Evolutionary conservation across 2,888 invertebrate species (phyloP).

Genomic region (Eumerus sabulonum): DNA sequence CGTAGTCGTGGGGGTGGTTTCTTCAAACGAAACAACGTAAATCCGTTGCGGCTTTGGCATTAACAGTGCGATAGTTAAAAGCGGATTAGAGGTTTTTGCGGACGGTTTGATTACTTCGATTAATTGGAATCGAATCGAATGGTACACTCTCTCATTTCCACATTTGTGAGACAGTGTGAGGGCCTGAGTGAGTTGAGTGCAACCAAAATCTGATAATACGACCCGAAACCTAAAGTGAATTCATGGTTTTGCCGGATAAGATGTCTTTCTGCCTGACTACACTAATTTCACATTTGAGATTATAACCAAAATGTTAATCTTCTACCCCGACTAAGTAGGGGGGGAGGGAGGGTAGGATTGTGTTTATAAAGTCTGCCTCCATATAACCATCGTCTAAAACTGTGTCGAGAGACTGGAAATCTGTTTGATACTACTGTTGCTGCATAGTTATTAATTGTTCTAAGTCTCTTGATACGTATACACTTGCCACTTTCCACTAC

Average conservation of each 20-base stretch:
- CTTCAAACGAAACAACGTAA: constrained; percentile 9
- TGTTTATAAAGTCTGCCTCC: constrained; percentile 1
- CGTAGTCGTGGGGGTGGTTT: background rate
- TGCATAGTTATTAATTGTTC: constrained; percentile 62
- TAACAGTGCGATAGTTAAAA: constrained; percentile 35
- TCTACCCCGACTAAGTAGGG: constrained; percentile 3
- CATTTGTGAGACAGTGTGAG: no score
- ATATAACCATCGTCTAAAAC: background rate
- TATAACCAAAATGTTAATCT: constrained; percentile 61
- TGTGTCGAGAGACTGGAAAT: background rate
- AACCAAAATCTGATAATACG: no score
- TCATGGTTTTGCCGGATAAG: no score
- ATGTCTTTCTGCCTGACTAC: no score
- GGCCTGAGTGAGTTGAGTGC: no score
- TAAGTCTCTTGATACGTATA: constrained; percentile 46
- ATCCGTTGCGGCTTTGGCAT: constrained; percentile 26
- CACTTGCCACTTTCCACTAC: constrained; percentile 18
- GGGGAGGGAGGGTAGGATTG: no score
- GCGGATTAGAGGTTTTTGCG: constrained; percentile 38
- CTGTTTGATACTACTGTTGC: constrained; percentile 32
- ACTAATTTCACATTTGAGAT: constrained; percentile 59
- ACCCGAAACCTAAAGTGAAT: no score
- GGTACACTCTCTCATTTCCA: background rate
- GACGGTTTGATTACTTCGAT: constrained; percentile 39
- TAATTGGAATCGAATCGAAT: constrained; percentile 20